Percentiles rank a stretch among this genome's conserved stretches.
These are phyloP conservation scores for Psittacara wagleri DNA, from an alignment of 2,113 vertebrate genomes.

Conservation along the genomic window DNA sequence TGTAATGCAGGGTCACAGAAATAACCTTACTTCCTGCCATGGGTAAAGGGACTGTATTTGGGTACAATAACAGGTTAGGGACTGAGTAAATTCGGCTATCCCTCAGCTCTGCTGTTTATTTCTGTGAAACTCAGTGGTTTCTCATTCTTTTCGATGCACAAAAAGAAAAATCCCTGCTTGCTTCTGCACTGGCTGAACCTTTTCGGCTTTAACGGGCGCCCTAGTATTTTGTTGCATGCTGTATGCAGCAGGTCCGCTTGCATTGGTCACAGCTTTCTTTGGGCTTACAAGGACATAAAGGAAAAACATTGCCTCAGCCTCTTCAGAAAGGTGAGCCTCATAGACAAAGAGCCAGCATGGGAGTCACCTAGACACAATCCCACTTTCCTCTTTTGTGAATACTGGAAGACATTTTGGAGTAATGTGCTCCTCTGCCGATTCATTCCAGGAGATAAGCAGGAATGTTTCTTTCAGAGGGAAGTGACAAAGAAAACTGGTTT, in stretches of 20 bases:
- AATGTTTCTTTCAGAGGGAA: neutral
- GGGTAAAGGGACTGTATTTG: neutral
- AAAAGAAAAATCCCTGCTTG: neutral
- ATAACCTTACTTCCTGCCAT: neutral
- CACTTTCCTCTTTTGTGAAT: neutral
- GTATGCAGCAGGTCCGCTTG: neutral
- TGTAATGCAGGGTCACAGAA: neutral
- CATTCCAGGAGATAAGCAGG: neutral
- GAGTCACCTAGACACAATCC: neutral
- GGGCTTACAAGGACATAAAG: neutral
- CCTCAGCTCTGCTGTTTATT: neutral
- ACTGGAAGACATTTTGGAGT: neutral
- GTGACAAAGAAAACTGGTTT: neutral
- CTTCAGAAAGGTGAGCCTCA: neutral
- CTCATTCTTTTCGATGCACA: neutral
- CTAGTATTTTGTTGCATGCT: neutral
- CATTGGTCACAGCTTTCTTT: rapidly evolving
- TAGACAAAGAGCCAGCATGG: rapidly evolving
- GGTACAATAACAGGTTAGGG: neutral
- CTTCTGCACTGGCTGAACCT: neutral
- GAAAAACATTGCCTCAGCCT: neutral
- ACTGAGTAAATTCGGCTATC: neutral
- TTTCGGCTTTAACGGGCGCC: neutral
- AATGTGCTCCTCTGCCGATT: neutral
- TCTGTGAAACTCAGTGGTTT: neutral